Conservation (phyloP, 2,888 invertebrate genomes). For the Gymnosoma rotundatum region DNA sequence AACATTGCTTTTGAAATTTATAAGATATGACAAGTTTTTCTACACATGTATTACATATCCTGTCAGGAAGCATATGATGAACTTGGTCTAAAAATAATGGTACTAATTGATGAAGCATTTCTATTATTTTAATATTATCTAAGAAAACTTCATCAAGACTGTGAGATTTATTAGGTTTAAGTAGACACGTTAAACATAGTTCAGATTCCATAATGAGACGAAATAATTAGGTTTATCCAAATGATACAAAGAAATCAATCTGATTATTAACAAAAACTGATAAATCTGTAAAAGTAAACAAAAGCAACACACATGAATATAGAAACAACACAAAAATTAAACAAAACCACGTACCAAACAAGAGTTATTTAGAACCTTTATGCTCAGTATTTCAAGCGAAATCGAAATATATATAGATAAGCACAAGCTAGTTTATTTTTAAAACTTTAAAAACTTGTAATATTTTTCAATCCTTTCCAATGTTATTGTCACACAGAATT, state of each 20-base stretch:
- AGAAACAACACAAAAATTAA: background rate
- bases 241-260: background rate
- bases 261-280: background rate
- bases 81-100: constrained; percentile 21
- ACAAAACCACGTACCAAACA: background rate
- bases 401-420: background rate
- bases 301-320: background rate
- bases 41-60: constrained; percentile 81
- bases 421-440: background rate
- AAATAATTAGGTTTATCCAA: background rate
- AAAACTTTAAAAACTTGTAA: no score
- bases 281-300: background rate
- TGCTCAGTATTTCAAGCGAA: background rate
- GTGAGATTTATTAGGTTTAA: background rate
- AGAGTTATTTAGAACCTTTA: background rate
- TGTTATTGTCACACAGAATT: background rate
- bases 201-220: constrained; percentile 3
- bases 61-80: background rate
- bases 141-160: constrained; percentile 9
- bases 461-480: background rate
- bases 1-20: constrained; percentile 82
- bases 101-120: constrained; percentile 35
- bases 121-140: constrained; percentile 34
- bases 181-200: constrained; percentile 37
- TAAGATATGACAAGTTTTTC: constrained; percentile 83